Evolutionary conservation across 1,140 invertebrate species (phyloP).

Genomic region (Cotesia vestalis): DNA sequence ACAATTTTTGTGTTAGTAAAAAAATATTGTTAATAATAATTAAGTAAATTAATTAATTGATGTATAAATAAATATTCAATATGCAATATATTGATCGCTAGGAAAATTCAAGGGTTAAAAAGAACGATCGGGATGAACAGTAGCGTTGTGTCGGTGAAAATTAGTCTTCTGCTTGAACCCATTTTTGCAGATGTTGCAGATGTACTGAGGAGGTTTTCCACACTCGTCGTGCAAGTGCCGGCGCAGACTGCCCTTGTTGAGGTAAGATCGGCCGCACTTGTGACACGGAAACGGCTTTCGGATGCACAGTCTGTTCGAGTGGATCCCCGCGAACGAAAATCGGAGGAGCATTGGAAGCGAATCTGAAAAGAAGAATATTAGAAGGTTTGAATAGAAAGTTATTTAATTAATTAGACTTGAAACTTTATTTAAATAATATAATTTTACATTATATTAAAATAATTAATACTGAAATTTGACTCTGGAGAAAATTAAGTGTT

Average conservation of each 20-base stretch:
- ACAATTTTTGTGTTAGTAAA: too few species aligned
- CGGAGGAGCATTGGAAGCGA: constrained; percentile 20
- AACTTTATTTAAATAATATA: too few species aligned
- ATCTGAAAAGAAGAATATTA: constrained; percentile 44
- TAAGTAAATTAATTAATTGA: too few species aligned
- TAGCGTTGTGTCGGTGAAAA: constrained; percentile 50
- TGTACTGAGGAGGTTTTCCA: constrained; percentile 46
- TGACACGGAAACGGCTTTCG: constrained; percentile 62
- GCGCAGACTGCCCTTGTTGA: constrained; percentile 58
- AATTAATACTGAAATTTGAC: too few species aligned
- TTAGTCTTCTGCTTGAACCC: constrained; percentile 55
- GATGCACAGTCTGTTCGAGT: constrained; percentile 3
- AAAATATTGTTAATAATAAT: too few species aligned
- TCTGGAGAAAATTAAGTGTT: too few species aligned
- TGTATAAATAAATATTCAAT: too few species aligned
- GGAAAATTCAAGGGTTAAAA: constrained; percentile 14
- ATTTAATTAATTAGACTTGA: too few species aligned
- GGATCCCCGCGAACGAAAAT: constrained; percentile 10
- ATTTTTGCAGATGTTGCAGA: constrained; percentile 53
- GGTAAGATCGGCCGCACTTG: constrained; percentile 69
- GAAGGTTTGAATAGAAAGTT: too few species aligned
- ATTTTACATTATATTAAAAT: too few species aligned
- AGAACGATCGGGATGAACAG: constrained; percentile 45
- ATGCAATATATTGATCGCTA: not conserved
- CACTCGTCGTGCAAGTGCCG: constrained; percentile 57